Conservation (phyloP, 1,140 invertebrate species). For the Venustaconcha ellipsiformis region DNA sequence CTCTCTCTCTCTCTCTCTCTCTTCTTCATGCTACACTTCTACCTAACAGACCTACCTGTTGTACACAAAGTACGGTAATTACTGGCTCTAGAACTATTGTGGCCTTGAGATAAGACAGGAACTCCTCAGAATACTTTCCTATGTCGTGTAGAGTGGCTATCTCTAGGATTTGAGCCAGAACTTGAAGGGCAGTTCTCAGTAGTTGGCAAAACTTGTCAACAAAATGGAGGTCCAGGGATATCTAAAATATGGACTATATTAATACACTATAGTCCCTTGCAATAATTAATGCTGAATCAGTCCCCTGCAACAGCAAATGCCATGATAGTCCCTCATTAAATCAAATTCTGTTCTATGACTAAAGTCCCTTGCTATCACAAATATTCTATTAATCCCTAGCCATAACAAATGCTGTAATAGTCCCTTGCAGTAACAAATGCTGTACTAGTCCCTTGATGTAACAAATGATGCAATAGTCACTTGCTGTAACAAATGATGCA, state of each 20-base stretch:
- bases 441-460: not conserved
- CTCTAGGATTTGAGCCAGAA: conserved; percentile 83
- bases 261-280: not conserved
- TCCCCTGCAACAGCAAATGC: not conserved
- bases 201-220: conserved; percentile 82
- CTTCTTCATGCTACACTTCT: too few species aligned
- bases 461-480: too few species aligned
- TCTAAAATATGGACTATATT: conserved; percentile 69
- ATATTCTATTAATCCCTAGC: too few species aligned
- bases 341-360: not conserved
- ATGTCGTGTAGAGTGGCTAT: conserved; percentile 80
- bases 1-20: too few species aligned
- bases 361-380: not conserved
- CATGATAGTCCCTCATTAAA: not conserved
- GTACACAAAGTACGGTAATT: conserved; percentile 81
- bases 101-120: conserved; percentile 81
- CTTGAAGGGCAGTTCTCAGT: conserved; percentile 76
- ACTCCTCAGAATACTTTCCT: conserved; percentile 82
- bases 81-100: conserved; percentile 80
- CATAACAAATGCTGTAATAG: not conserved
- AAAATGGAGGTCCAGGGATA: conserved; percentile 78
- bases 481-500: too few species aligned
- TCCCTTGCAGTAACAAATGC: not conserved
- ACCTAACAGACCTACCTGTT: conserved; percentile 72
- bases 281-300: not conserved